A percentile compares a stretch with the other conserved stretches of the same genome.
phyloP scores from a whole-genome alignment of 2,797 vertebrate species.

The Macrochelys suwanniensis region DNA sequence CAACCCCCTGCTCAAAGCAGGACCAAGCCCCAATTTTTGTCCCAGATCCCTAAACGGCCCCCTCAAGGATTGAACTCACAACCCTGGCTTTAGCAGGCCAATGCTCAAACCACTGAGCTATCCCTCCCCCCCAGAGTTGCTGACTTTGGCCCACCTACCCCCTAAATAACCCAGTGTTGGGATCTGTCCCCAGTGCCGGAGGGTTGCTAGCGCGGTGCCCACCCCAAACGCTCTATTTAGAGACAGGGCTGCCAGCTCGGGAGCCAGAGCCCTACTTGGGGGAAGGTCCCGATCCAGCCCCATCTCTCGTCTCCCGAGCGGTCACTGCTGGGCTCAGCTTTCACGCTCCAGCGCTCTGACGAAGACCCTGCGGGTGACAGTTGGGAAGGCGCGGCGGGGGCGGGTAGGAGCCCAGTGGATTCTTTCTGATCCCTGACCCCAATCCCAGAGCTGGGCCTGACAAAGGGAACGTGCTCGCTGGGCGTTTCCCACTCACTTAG shows the following conservation, averaged over 20 bases:
- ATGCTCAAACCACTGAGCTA: too few species aligned
- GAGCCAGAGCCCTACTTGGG: neutral
- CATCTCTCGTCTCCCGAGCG: neutral
- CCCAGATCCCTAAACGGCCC: too few species aligned
- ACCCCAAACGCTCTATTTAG: neutral
- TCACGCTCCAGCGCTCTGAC: neutral
- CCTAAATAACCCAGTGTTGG: too few species aligned
- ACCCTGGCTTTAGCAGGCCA: too few species aligned
- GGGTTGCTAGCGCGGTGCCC: neutral
- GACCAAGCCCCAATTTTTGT: too few species aligned
- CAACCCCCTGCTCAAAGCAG: too few species aligned
- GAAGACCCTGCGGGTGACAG: neutral
- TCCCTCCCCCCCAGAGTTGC: too few species aligned
- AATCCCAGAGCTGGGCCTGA: neutral
- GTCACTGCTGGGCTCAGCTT: neutral
- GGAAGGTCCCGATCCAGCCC: neutral
- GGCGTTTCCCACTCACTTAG: neutral
- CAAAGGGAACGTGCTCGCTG: neutral
- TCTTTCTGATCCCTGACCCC: conserved; percentile 17
- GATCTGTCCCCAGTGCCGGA: neutral
- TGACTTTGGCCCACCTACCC: neutral
- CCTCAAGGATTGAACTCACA: too few species aligned
- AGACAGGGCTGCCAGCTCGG: neutral
- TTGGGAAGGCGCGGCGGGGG: neutral
- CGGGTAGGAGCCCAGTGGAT: neutral